phyloP scores from a whole-genome alignment of 2,113 vertebrate species.

The Phaethornis superciliosus region DNA sequence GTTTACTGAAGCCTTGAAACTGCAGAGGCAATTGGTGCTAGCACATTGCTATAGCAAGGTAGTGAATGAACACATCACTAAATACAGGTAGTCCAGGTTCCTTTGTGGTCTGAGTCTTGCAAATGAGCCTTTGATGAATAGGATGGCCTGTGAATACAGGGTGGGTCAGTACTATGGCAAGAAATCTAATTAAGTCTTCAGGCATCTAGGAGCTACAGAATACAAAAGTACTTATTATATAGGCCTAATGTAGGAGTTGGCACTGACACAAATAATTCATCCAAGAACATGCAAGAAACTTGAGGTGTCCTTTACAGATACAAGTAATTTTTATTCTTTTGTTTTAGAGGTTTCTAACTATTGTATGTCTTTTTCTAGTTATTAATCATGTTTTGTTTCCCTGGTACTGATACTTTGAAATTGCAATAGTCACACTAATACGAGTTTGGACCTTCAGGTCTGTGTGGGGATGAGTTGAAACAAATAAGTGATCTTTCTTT shows the following conservation, averaged over 20 bases:
- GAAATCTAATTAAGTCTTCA: background rate
- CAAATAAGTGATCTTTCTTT: background rate
- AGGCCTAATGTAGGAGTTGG: background rate
- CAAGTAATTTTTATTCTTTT: no score
- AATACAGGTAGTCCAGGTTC: background rate
- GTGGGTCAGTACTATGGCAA: background rate
- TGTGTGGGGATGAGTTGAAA: background rate
- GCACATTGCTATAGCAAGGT: background rate
- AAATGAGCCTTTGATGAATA: background rate
- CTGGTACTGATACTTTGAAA: background rate
- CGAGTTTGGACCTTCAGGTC: background rate
- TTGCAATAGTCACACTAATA: background rate
- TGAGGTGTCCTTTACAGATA: background rate
- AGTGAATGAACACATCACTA: background rate
- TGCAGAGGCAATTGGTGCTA: background rate
- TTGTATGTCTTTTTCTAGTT: background rate
- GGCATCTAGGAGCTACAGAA: background rate
- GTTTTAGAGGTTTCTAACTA: background rate
- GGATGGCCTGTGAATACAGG: background rate
- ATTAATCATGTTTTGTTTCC: background rate
- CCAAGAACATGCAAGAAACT: background rate
- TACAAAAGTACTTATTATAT: background rate
- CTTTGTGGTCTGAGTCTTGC: background rate
- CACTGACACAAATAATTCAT: background rate
- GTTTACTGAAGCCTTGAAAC: background rate